Evolutionary conservation across 2,888 invertebrate genomes (phyloP).

Genomic region (Troilus luridus): DNA sequence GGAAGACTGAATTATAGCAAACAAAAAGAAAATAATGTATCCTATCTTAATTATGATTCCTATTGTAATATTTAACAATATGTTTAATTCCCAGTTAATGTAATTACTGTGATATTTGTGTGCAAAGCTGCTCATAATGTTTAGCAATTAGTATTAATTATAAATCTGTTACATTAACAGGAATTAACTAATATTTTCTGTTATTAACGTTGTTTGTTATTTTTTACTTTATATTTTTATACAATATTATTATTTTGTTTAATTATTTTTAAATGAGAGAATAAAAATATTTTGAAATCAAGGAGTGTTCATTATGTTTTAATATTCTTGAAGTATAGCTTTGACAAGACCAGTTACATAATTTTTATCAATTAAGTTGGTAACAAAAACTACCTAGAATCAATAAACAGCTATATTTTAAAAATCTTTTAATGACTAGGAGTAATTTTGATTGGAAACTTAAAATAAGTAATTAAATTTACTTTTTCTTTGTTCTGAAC

Average conservation of each 20-base stretch:
- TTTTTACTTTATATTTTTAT: not conserved
- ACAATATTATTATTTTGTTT: not conserved
- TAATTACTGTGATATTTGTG: conserved; percentile 12
- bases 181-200: not conserved
- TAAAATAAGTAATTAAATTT: too few species aligned
- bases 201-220: not conserved
- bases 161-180: conserved; percentile 27
- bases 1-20: not conserved
- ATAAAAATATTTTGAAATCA: not conserved
- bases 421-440: too few species aligned
- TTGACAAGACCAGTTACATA: too few species aligned
- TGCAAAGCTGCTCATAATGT: not conserved
- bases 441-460: too few species aligned
- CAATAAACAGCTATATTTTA: too few species aligned
- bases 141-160: not conserved
- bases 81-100: not conserved
- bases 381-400: too few species aligned
- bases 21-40: not conserved
- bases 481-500: too few species aligned
- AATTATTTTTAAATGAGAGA: not conserved
- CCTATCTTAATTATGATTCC: not conserved
- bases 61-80: not conserved
- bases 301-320: not conserved
- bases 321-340: not conserved
- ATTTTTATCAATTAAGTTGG: too few species aligned